phyloP scores from a whole-genome alignment of 2,888 invertebrate species.

The Hofmannophila pseudospretella region DNA sequence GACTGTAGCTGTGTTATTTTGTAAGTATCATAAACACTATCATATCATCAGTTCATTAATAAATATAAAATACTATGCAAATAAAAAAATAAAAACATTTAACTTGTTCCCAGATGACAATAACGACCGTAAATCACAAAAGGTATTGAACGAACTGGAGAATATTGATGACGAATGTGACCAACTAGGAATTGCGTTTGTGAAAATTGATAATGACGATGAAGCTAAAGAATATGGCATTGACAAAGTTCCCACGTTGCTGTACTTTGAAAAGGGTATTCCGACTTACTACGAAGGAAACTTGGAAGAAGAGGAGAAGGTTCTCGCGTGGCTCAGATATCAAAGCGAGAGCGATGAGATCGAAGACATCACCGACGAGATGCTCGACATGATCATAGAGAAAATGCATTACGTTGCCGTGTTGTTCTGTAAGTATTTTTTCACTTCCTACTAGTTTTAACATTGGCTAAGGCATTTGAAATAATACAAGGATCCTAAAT shows the following conservation, averaged over 20 bases:
- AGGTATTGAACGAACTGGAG: conserved; percentile 91
- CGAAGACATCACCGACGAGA: conserved; percentile 95
- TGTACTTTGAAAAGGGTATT: conserved; percentile 89
- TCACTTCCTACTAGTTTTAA: conserved; percentile 23
- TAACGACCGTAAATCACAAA: conserved; percentile 91
- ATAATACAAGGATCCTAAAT: conserved; percentile 45
- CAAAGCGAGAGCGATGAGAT: conserved; percentile 93
- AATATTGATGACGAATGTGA: conserved; percentile 97
- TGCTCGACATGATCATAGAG: conserved; percentile 92
- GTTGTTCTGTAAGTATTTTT: conserved; percentile 88
- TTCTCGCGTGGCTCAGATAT: conserved; percentile 90
- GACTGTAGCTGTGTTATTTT: conserved; percentile 93
- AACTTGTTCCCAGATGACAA: conserved; percentile 89
- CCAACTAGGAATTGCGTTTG: conserved; percentile 91
- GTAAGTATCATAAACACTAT: conserved; percentile 78
- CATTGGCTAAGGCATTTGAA: conserved; percentile 39
- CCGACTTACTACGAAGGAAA: conserved; percentile 89
- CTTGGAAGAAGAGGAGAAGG: conserved; percentile 92
- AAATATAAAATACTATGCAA: no score
- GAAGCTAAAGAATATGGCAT: conserved; percentile 95
- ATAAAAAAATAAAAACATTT: no score
- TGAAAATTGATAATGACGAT: conserved; percentile 93
- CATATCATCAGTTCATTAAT: not conserved
- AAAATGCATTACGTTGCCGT: conserved; percentile 94
- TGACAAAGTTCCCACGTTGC: conserved; percentile 89